Conservation (phyloP, 2,113 vertebrate genomes). For the Carassius carassius region DNA sequence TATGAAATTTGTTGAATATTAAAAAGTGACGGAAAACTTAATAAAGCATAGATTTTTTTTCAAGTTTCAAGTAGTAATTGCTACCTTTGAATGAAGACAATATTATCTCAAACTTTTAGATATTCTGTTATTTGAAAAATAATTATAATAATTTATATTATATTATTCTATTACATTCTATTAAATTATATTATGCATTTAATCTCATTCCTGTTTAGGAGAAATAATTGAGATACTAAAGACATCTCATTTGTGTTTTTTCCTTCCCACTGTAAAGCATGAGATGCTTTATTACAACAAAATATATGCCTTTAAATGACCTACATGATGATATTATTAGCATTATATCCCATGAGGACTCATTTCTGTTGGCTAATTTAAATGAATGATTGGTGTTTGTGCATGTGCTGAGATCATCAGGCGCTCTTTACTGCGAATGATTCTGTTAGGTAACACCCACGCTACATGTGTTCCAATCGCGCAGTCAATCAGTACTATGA, state of each 20-base stretch:
- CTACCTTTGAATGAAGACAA: too few relatives aligned
- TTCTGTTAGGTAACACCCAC: slow-evolving; percentile 43
- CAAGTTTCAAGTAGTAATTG: too few relatives aligned
- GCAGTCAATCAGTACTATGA: slow-evolving; percentile 50
- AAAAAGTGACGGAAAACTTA: too few relatives aligned
- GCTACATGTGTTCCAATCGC: slow-evolving; percentile 46
- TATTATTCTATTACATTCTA: neutral
- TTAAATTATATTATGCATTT: too few relatives aligned
- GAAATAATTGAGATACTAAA: neutral
- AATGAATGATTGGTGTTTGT: neutral
- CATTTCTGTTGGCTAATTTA: neutral
- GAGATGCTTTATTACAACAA: neutral
- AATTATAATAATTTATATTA: too few relatives aligned
- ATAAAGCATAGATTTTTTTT: too few relatives aligned
- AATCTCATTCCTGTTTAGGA: neutral
- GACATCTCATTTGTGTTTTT: neutral
- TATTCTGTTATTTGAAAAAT: too few relatives aligned
- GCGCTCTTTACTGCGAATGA: slow-evolving; percentile 32
- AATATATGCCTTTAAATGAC: neutral
- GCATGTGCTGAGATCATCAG: slow-evolving; percentile 19
- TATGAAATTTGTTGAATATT: too few relatives aligned
- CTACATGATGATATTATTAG: neutral
- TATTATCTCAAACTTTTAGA: too few relatives aligned
- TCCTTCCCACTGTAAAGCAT: neutral
- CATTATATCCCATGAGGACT: neutral